Evolutionary conservation across 2,797 vertebrate genomes (phyloP).

Genomic region (Mormyrus proboscirostris): DNA sequence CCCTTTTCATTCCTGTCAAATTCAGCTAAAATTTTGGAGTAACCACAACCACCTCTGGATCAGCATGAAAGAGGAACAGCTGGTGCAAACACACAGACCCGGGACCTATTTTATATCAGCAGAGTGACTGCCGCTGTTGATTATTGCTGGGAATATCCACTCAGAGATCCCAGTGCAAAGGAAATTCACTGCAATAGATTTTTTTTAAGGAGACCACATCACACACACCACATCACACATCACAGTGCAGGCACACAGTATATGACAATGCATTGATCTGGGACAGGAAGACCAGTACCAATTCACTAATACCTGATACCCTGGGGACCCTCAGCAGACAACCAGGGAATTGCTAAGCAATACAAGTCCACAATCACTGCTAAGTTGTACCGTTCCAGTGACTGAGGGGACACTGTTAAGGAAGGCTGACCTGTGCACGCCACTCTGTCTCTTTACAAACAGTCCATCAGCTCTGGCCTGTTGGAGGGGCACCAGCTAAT

Average conservation of each 20-base stretch:
- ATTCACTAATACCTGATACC: constrained; percentile 51
- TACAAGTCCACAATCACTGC: constrained; percentile 61
- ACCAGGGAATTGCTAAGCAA: constrained; percentile 64
- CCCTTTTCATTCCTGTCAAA: neutral
- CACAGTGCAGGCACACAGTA: neutral
- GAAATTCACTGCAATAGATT: neutral
- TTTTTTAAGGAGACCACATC: neutral
- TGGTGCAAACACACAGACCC: neutral
- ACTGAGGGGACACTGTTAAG: constrained; percentile 25
- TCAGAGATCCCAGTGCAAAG: neutral
- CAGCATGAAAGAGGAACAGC: neutral
- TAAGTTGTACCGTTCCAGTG: constrained; percentile 54
- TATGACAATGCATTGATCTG: constrained; percentile 46
- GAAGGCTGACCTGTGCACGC: constrained; percentile 30
- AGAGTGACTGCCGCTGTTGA: neutral
- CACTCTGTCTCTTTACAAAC: constrained; percentile 33
- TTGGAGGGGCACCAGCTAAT: neutral
- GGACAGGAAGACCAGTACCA: constrained; percentile 45
- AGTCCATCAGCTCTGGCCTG: constrained; percentile 19
- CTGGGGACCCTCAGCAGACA: constrained; percentile 42
- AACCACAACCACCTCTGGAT: neutral
- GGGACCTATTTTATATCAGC: neutral
- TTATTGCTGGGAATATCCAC: neutral
- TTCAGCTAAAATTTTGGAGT: neutral
- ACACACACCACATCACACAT: neutral